Evolutionary conservation across 2,888 invertebrate genomes (phyloP), one percentile per base, ranked within the genome.

Genomic region (Monoplex corrugatus): DNA sequence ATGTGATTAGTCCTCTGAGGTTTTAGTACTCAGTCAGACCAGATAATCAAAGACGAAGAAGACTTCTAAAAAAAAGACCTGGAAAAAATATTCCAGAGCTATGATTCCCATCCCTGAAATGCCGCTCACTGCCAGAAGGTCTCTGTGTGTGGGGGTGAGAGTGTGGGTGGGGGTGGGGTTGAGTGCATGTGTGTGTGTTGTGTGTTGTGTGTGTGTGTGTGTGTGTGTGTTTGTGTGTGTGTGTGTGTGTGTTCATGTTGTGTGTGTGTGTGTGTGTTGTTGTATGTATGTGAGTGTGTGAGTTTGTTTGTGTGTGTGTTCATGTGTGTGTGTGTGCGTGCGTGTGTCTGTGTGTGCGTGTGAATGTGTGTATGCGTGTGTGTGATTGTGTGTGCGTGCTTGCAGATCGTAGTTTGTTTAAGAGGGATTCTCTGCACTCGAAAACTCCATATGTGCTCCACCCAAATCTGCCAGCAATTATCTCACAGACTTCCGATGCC

Each of bases 201-300:
- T 63, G 23, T 3, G 3, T 63, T 16, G 63, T 63, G 0, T 35
- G 72, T 82, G 28, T n/a, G n/a, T 40, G 43, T 23, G 43, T 0
- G 44, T 82, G 82, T 82, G 82, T 82, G 43, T 82, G 82, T 44
- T 32, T 72, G 72, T 72, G 72, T 3, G 72, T n/a, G 72, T n/a
- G 72, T 16, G 32, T 72, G 72, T n/a, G 72, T 32, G 72, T 72
- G 72, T n/a, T n/a, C n/a, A n/a, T n/a, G n/a, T n/a, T 32, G 72
- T 32, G 72, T 32, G 72, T 32, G 32, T 72, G 72, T 32, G 72
- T 16, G 72, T 32, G 32, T 32, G 63, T 63, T 16, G 16, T 16
- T 63, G 63, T 63, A 28, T 63, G 72, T 72, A 35, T 72, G 35
- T 32, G 72, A 35, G 72, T 72, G 72, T 72, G 72, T 72, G 72